Conservation (phyloP, 2,888 invertebrate species). For the Gari tellinella region DNA sequence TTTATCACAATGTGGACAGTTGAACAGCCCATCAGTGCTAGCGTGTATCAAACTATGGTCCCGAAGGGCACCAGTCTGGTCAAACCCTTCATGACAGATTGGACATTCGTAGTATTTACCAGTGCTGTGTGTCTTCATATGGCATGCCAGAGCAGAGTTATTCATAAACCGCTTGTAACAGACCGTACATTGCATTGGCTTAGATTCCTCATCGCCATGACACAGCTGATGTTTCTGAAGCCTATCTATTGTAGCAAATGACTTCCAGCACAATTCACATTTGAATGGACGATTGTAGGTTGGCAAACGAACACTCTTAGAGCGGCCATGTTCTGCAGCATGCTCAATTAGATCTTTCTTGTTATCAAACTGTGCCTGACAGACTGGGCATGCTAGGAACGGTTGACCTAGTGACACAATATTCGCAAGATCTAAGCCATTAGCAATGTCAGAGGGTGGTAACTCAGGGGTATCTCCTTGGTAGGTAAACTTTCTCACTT, state of each 20-base stretch:
- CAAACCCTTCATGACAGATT: slow-evolving; percentile 89
- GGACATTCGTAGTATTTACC: slow-evolving; percentile 89
- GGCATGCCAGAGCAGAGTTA: slow-evolving; percentile 90
- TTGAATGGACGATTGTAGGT: slow-evolving; percentile 86
- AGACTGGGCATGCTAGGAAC: slow-evolving; percentile 82
- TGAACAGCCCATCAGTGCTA: slow-evolving; percentile 87
- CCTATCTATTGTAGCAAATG: slow-evolving; percentile 88
- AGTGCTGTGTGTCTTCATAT: slow-evolving; percentile 89
- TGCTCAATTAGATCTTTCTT: slow-evolving; percentile 85
- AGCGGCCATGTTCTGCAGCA: slow-evolving; percentile 81
- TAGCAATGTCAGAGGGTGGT: slow-evolving; percentile 6
- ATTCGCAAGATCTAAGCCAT: neutral
- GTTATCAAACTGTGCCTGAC: slow-evolving; percentile 80
- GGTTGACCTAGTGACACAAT: neutral
- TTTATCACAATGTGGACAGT: slow-evolving; percentile 89
- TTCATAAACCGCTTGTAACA: slow-evolving; percentile 87
- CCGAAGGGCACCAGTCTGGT: slow-evolving; percentile 85
- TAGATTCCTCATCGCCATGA: slow-evolving; percentile 88
- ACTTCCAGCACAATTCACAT: slow-evolving; percentile 89
- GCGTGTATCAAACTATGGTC: slow-evolving; percentile 89
- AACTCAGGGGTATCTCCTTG: slow-evolving; percentile 16
- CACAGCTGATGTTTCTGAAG: slow-evolving; percentile 88
- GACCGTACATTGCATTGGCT: slow-evolving; percentile 88
- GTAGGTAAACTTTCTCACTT: slow-evolving; percentile 59
- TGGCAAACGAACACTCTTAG: slow-evolving; percentile 51